Evolutionary conservation across 2,113 vertebrate genomes (phyloP), one percentile per base, ranked within the genome.

Genomic region (Xyrauchen texanus): DNA sequence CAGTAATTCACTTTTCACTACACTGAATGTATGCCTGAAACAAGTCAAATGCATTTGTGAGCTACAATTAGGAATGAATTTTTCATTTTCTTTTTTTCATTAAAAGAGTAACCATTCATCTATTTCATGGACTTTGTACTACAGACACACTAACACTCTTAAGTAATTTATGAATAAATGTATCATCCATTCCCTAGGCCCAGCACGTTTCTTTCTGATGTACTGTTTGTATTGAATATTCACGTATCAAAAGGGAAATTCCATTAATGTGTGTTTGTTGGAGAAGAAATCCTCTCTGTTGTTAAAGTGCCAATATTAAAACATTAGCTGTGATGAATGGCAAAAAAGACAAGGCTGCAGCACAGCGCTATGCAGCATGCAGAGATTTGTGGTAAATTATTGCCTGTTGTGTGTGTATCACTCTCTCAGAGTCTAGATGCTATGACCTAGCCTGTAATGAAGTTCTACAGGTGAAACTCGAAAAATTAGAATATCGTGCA

Each of bases 221-320:
- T 76, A 51, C 47, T 52, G 21, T 34, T 34, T 34, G 21, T 34
- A 75, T 44, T 75, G 21, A 75, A 44, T 65, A 45, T 65, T 65
- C 13, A 65, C 55, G 62, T 44, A 65, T 51, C 11, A 47, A 51
- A 52, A 51, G 7, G 10, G 62, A 63, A 74, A 74, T 63, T 63
- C 71, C 49, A 76, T 65, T 44, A 76, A 55, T 65, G 49, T 76
- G 61, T 76, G 45, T 76, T 76, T 76, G 73, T 76, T 16, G 9
- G 49, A 76, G 73, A 76, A 65, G 49, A 65, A 65, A 61, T 65
- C 13, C 73, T 76, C 61, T 65, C 73, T 52, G 58, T 63, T 74
- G 73, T 65, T 76, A 65, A 76, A 76, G 73, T 65, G 49, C 62
- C 73, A 55, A 76, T 76, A 76, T 55, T 64, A 65, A 65, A 76